Conservation (phyloP, 2,888 invertebrate genomes). For the Lasioglossum vierecki region DNA sequence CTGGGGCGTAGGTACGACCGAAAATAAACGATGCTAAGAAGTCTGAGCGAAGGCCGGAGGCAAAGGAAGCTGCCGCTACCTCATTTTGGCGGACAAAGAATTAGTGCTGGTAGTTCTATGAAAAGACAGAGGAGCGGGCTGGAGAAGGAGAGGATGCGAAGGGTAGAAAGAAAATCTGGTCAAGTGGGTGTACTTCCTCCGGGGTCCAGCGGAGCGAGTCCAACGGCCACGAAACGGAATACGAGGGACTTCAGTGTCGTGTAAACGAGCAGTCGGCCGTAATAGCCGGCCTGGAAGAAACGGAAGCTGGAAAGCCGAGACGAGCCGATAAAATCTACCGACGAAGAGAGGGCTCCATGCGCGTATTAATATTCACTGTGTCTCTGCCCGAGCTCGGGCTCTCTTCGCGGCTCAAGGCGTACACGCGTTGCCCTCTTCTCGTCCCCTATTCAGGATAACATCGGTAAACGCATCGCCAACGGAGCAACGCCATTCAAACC, state of each 20-base stretch:
- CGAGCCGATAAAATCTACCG: constrained; percentile 79
- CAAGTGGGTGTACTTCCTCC: constrained; percentile 62
- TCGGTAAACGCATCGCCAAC: constrained; percentile 61
- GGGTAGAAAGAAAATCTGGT: constrained; percentile 63
- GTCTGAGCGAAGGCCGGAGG: neutral
- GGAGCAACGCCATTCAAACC: constrained; percentile 49
- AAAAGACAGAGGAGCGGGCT: neutral
- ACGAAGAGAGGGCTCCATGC: constrained; percentile 66
- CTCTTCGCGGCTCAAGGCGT: constrained; percentile 22
- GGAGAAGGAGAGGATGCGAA: constrained; percentile 25
- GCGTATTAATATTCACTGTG: constrained; percentile 81
- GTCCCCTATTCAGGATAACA: constrained; percentile 63
- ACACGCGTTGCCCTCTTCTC: constrained; percentile 46
- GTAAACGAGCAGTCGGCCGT: constrained; percentile 64
- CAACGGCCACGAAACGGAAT: constrained; percentile 54
- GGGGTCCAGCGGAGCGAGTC: constrained; percentile 43
- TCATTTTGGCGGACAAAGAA: constrained; percentile 31
- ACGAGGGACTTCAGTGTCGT: constrained; percentile 52
- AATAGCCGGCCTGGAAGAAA: constrained; percentile 64
- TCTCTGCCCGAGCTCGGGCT: constrained; percentile 45
- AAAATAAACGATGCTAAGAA: neutral
- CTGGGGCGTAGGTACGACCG: too few species aligned
- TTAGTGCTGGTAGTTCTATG: constrained; percentile 27
- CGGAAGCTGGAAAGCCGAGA: constrained; percentile 74
- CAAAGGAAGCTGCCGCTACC: constrained; percentile 11